Evolutionary conservation across 1,140 invertebrate species (phyloP).

Genomic region (Stegodyphus mimosarum): DNA sequence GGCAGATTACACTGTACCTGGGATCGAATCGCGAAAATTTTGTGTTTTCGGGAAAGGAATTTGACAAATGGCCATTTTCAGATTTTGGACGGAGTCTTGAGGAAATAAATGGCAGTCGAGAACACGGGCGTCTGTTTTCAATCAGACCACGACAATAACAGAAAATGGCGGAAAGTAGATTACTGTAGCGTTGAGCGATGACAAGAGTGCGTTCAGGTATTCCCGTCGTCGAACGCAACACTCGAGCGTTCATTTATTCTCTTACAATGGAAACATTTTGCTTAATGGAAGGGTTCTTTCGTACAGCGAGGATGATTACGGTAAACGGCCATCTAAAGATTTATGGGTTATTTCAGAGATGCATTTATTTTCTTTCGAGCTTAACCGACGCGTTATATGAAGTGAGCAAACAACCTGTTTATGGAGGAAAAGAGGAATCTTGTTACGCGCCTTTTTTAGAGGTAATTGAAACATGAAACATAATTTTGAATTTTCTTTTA

Average conservation of each 20-base stretch:
- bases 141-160: constrained; percentile 10
- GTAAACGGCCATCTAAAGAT: background rate
- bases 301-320: background rate
- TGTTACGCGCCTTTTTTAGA: no score
- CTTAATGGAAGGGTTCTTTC: background rate
- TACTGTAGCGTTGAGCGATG: constrained; percentile 2
- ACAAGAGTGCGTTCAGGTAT: background rate
- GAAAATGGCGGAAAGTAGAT: constrained; percentile 6
- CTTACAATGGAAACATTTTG: background rate
- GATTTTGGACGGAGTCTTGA: background rate
- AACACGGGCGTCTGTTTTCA: constrained; percentile 15
- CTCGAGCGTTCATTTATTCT: background rate
- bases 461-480: no score
- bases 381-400: no score
- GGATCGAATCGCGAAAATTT: no score
- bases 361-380: no score
- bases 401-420: no score
- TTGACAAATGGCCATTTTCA: constrained; percentile 8
- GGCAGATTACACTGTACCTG: no score
- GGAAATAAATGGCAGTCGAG: constrained; percentile 9
- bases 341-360: no score
- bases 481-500: no score
- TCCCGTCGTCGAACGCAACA: background rate
- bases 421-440: no score
- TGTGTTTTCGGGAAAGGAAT: background rate